phyloP scores from a whole-genome alignment of 2,113 vertebrate genomes.

The rat (Rattus norvegicus) region DNA sequence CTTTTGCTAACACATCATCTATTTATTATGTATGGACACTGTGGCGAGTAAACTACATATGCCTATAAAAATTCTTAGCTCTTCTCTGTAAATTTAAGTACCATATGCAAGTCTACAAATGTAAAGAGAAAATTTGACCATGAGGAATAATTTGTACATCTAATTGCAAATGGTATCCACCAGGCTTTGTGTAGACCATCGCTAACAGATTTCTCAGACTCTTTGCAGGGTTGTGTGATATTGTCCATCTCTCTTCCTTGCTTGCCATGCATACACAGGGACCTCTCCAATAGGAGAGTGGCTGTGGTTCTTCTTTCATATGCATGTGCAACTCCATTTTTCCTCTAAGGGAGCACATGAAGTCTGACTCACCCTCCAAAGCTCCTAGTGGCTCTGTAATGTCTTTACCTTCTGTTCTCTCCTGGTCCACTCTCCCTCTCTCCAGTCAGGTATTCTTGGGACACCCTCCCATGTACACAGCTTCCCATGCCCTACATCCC shows the following conservation, averaged over 20 bases:
- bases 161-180: neutral
- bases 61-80: neutral
- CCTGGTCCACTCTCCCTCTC: neutral
- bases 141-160: neutral
- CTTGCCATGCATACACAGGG: too few species aligned
- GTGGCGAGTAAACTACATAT: neutral
- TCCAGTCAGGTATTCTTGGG: neutral
- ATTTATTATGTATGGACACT: neutral
- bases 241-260: accelerated
- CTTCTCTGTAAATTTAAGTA: neutral
- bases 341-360: neutral
- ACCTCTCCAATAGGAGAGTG: too few species aligned
- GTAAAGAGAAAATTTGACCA: neutral
- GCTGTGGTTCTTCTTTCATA: too few species aligned
- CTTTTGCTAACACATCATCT: neutral
- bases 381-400: neutral
- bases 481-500: neutral
- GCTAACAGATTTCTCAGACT: neutral
- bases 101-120: neutral
- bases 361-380: neutral
- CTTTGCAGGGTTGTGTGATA: accelerated
- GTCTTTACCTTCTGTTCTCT: neutral
- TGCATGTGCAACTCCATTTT: too few species aligned
- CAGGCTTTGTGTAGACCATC: neutral
- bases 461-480: too few species aligned